Conservation (phyloP, 2,797 vertebrate genomes). For the Anolis apletophallus region DNA sequence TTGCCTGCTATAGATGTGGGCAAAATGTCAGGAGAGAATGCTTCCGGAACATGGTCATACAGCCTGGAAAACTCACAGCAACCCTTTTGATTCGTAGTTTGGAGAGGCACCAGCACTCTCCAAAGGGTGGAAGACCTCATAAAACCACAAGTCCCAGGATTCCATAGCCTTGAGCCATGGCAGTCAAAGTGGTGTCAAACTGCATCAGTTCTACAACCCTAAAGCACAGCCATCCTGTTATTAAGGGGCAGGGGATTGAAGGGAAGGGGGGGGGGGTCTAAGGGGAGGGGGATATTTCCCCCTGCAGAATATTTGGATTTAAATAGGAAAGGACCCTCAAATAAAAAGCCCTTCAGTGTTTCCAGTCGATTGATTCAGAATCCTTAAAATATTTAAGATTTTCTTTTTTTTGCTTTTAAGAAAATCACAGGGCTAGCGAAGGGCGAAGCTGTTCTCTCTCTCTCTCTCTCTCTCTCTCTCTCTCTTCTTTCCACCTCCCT, state of each 20-base stretch:
- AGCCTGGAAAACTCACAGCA: too few relatives aligned
- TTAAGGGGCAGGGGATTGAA: background rate
- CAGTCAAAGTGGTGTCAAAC: too few relatives aligned
- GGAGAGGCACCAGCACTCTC: too few relatives aligned
- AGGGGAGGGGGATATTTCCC: background rate
- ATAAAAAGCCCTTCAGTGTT: background rate
- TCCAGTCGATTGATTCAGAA: background rate
- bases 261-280: background rate
- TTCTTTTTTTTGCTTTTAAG: background rate
- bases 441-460: too few relatives aligned
- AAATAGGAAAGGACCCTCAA: background rate
- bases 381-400: background rate
- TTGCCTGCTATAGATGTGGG: too few relatives aligned
- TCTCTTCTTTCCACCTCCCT: background rate
- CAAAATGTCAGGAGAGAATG: too few relatives aligned
- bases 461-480: too few relatives aligned
- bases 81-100: too few relatives aligned
- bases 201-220: background rate
- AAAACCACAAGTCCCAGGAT: too few relatives aligned
- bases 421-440: background rate
- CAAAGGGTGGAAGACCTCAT: too few relatives aligned
- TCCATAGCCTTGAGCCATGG: too few relatives aligned
- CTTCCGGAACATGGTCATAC: too few relatives aligned
- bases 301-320: background rate
- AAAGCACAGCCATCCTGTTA: background rate